Conservation (phyloP, 1,140 invertebrate genomes). For the Drosophila bifasciata region DNA sequence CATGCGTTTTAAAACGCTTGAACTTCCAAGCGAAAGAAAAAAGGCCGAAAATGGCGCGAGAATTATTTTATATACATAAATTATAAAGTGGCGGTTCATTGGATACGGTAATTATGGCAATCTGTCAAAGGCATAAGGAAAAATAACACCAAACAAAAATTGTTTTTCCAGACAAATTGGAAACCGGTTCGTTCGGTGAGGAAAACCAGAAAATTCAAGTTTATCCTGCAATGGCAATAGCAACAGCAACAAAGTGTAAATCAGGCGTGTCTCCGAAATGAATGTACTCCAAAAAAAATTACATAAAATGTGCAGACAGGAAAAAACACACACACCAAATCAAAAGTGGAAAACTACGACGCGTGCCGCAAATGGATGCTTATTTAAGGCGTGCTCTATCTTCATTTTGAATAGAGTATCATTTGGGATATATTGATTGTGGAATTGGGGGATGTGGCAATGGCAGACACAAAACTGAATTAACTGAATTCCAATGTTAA, state of each 20-base stretch:
- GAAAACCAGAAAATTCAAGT: conserved; percentile 74
- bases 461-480: conserved; percentile 27
- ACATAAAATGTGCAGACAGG: conserved; percentile 37
- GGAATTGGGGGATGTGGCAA: conserved; percentile 1
- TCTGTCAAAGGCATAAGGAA: conserved; percentile 21
- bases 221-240: conserved; percentile 58
- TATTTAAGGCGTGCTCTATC: conserved; percentile 20
- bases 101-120: conserved; percentile 41
- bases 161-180: conserved; percentile 35
- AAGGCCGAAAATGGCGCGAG: conserved; percentile 10
- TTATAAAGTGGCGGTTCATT: conserved; percentile 19
- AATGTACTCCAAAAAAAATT: conserved; percentile 41
- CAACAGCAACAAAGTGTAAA: conserved; percentile 27
- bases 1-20: conserved; percentile 36
- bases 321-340: conserved; percentile 30
- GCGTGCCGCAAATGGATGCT: conserved; percentile 62
- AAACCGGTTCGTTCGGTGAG: conserved; percentile 54
- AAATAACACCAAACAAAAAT: conserved; percentile 26
- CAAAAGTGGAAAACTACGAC: conserved; percentile 24
- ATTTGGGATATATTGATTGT: conserved; percentile 28
- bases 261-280: conserved; percentile 19
- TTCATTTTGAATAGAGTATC: conserved; percentile 5
- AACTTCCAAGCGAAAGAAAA: conserved; percentile 16
- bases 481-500: conserved; percentile 64
- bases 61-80: conserved; percentile 28